Conservation (phyloP, 2,113 vertebrate genomes). For the Menidia beryllina region DNA sequence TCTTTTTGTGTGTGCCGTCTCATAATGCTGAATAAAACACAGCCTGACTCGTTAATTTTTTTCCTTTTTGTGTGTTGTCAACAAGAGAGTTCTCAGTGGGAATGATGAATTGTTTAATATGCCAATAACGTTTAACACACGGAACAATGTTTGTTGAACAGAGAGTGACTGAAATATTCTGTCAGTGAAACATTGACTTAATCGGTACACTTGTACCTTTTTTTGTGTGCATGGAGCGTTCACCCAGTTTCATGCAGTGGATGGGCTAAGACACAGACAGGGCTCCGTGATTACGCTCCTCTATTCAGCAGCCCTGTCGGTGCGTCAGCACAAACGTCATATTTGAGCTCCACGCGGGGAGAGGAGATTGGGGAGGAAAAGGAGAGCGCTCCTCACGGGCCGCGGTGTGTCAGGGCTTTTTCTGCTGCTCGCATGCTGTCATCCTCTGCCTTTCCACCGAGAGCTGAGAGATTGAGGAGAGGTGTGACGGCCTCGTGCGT, state of each 20-base stretch:
- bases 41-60: neutral
- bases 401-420: slow-evolving; percentile 16
- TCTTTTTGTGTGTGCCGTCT: neutral
- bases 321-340: slow-evolving; percentile 77
- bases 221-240: slow-evolving; percentile 25
- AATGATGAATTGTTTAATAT: slow-evolving; percentile 32
- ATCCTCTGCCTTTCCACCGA: slow-evolving; percentile 31
- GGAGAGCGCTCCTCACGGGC: slow-evolving; percentile 23
- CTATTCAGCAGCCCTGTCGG: slow-evolving; percentile 68
- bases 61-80: too few species aligned
- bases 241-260: slow-evolving; percentile 41
- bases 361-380: slow-evolving; percentile 32
- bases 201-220: slow-evolving; percentile 38
- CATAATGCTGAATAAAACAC: slow-evolving; percentile 17
- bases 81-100: slow-evolving; percentile 20
- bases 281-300: slow-evolving; percentile 67
- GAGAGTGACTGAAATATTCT: slow-evolving; percentile 36
- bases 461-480: slow-evolving; percentile 43
- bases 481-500: slow-evolving; percentile 7
- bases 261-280: slow-evolving; percentile 63
- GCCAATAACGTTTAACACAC: slow-evolving; percentile 23
- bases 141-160: slow-evolving; percentile 14
- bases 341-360: slow-evolving; percentile 59
- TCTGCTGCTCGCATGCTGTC: slow-evolving; percentile 52
- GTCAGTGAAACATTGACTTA: slow-evolving; percentile 51